Evolutionary conservation across 1,140 invertebrate species (phyloP), one percentile per base, ranked within the genome.

Genomic region (Bacillus rossius): DNA sequence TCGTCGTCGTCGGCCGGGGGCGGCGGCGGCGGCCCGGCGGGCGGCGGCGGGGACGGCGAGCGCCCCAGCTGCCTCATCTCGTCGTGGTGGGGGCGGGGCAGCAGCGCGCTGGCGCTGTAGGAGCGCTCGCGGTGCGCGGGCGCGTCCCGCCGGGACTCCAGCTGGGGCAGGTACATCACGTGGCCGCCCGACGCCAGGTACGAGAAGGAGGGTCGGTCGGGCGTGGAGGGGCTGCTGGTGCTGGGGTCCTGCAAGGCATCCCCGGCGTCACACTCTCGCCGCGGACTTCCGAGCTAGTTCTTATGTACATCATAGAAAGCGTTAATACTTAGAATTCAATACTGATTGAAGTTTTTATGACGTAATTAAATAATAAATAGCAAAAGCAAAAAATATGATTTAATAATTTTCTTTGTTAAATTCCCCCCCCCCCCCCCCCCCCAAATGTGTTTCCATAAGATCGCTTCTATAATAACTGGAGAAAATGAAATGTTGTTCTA

Each of bases 111-210:
- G 17, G 59, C 47, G 8, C 42, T 45, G 20, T 56, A 57, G 2
- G 53, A 55, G 29, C 26, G 26, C 14, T 17, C 42, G n/a, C 20
- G 41, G 10, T 34, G 29, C 5, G 4, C 10, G 23, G 13, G 10
- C 19, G 55, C 42, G 29, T 60, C 57, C n/a, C 47, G 34, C 14
- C 51, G 59, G 23, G 55, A 68, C 63, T 79, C 77, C 50, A 83
- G 81, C 48, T 85, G 83, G 0, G 89, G 89, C 26, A 92, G 76
- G 71, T 92, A 92, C 84, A 92, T 90, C 7, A 90, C 81, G 67
- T 87, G 84, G 1, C 84, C 82, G 3, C 83, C 81, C 50, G 80
- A 78, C 16, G 72, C 69, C 13, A 77, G 62, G 41, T 78, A 77
- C 22, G 57, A 51, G 42, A 62, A 64, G 13, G 40, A 61, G 17